Evolutionary conservation across 1,140 invertebrate species (phyloP).

Genomic region (Lepidurus couesii): DNA sequence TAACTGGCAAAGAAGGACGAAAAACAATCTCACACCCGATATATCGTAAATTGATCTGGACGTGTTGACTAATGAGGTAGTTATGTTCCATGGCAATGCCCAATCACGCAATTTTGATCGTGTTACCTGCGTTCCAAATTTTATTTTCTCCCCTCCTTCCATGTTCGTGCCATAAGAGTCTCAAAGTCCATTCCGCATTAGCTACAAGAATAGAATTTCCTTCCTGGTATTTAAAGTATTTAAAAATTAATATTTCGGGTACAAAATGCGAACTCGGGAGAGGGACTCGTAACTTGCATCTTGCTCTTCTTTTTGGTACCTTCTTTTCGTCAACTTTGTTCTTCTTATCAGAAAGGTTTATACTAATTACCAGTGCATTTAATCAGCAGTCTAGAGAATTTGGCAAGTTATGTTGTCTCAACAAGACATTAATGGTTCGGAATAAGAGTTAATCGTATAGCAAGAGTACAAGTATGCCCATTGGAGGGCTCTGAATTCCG

Average conservation of each 20-base stretch:
- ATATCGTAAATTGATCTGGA: background rate
- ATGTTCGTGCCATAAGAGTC: background rate
- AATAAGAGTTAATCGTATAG: constrained; percentile 11
- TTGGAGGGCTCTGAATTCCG: background rate
- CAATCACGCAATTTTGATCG: constrained; percentile 8
- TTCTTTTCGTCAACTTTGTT: too few relatives aligned
- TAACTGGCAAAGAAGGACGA: background rate
- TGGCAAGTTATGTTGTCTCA: background rate
- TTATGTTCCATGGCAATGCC: background rate
- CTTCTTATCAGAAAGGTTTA: background rate
- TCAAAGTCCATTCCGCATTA: too few relatives aligned
- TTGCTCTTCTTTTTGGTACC: too few relatives aligned
- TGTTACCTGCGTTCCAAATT: background rate
- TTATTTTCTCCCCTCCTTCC: background rate
- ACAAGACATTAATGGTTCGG: background rate
- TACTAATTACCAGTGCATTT: background rate
- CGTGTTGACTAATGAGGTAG: constrained; percentile 15
- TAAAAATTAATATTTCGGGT: too few relatives aligned
- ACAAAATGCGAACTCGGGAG: too few relatives aligned
- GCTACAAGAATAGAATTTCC: too few relatives aligned
- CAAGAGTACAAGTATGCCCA: background rate
- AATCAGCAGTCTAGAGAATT: background rate
- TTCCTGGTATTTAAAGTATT: too few relatives aligned
- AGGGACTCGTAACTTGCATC: too few relatives aligned
- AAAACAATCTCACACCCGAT: constrained; percentile 16